phyloP scores from a whole-genome alignment of 2,797 vertebrate genomes.

The Pachyuromys duprasi region DNA sequence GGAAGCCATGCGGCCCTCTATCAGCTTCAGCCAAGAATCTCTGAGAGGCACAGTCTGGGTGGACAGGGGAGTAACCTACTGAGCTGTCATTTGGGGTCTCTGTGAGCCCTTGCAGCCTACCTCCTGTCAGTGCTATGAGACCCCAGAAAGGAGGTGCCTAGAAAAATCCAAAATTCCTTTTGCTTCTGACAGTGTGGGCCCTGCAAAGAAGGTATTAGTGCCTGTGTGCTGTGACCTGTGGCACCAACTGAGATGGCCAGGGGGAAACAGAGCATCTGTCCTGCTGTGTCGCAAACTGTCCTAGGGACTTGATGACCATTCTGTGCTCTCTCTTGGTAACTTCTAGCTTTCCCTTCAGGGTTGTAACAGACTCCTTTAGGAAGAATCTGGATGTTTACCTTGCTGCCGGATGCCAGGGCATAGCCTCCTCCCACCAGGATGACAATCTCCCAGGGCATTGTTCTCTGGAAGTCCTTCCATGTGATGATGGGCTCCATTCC shows the following conservation, averaged over 20 bases:
- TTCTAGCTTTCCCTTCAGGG: not conserved
- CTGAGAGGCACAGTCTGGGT: not conserved
- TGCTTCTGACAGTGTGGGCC: not conserved
- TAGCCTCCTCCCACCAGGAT: conserved; percentile 98
- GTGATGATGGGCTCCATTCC: conserved; percentile 94
- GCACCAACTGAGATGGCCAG: not conserved
- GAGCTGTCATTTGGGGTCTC: not conserved
- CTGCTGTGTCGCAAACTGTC: not conserved
- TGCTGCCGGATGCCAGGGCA: conserved; percentile 97
- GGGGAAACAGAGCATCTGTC: too few species aligned
- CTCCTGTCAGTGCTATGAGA: not conserved
- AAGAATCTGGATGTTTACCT: conserved; percentile 87
- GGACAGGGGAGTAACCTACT: not conserved
- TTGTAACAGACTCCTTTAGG: not conserved
- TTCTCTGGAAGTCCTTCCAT: conserved; percentile 98
- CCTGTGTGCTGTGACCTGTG: accelerated
- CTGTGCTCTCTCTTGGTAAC: not conserved
- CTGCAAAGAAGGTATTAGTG: not conserved
- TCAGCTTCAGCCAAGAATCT: not conserved
- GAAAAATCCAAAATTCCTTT: not conserved
- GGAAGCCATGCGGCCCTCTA: not conserved
- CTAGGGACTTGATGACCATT: not conserved
- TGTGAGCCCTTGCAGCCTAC: not conserved
- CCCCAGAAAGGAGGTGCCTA: not conserved
- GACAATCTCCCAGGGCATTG: conserved; percentile 99